Evolutionary conservation across 2,888 invertebrate species (phyloP).

Genomic region (Pherbina coryleti): DNA sequence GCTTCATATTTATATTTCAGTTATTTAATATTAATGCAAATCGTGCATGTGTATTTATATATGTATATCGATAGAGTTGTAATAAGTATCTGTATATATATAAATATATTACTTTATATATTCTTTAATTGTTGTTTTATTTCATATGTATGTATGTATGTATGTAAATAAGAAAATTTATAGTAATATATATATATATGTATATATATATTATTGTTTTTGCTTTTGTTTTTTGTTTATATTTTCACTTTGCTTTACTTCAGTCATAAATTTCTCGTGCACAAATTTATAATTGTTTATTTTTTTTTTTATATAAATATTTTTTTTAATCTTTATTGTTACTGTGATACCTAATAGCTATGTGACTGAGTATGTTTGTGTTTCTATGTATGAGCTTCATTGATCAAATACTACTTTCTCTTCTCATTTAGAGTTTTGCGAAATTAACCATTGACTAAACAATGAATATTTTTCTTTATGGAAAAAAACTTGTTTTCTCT

Average conservation of each 20-base stretch:
- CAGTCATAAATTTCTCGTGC: too few species aligned
- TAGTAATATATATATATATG: conserved; percentile 28
- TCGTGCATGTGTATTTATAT: background rate
- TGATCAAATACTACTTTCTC: too few species aligned
- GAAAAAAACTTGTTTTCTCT: too few species aligned
- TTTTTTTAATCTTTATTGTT: background rate
- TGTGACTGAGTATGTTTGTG: background rate
- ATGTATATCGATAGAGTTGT: background rate
- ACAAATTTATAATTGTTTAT: background rate
- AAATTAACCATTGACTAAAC: too few species aligned
- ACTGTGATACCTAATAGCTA: background rate
- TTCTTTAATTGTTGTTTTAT: background rate
- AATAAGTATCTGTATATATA: background rate
- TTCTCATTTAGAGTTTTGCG: too few species aligned
- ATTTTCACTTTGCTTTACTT: background rate
- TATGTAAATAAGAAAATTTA: conserved; percentile 8
- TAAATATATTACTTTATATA: background rate
- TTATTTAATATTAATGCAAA: too few species aligned
- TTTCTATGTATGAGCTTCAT: background rate
- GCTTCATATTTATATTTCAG: too few species aligned
- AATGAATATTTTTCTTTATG: too few species aligned
- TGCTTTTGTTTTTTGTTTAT: background rate
- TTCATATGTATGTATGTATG: conserved; percentile 26
- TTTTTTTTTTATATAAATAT: conserved; percentile 3
- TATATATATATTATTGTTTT: conserved; percentile 26